A percentile compares a stretch with the other conserved stretches of the same genome.
Evolutionary conservation across 53 echinoderm and acorn worm species (phyloP).

Genomic region (Crossaster papposus): DNA sequence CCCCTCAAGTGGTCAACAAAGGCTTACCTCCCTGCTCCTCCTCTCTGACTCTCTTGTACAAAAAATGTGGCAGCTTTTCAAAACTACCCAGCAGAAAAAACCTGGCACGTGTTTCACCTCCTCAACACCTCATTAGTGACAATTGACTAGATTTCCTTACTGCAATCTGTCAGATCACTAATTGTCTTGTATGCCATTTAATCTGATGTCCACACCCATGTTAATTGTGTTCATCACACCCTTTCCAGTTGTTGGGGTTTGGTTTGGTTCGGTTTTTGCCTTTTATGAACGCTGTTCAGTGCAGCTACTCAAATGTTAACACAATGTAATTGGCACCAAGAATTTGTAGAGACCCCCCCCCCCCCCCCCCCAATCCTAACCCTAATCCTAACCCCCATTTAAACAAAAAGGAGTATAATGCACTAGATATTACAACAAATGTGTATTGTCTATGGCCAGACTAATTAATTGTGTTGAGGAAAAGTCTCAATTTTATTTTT

Average conservation of each 20-base stretch:
- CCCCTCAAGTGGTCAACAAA: background rate
- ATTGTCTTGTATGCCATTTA: background rate
- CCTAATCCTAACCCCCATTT: too few species aligned
- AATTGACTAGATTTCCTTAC: background rate
- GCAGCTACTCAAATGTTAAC: too few species aligned
- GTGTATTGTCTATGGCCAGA: too few species aligned
- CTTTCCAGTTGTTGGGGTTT: background rate
- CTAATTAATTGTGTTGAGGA: too few species aligned
- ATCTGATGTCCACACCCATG: background rate
- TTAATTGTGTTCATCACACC: background rate
- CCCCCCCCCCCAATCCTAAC: too few species aligned
- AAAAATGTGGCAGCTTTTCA: background rate
- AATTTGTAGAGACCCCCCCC: too few species aligned
- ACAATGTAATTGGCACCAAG: too few species aligned
- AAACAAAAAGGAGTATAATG: too few species aligned
- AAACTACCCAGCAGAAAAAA: background rate
- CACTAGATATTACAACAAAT: too few species aligned
- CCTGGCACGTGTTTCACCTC: background rate
- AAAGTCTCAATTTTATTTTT: too few species aligned
- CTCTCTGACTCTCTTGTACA: background rate
- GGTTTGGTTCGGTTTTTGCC: too few species aligned
- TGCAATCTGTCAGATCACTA: background rate
- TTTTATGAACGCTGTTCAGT: too few species aligned
- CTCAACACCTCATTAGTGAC: background rate
- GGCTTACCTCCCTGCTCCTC: background rate